Conservation (phyloP, 2,797 vertebrate species). For the Pipistrellus kuhlii region DNA sequence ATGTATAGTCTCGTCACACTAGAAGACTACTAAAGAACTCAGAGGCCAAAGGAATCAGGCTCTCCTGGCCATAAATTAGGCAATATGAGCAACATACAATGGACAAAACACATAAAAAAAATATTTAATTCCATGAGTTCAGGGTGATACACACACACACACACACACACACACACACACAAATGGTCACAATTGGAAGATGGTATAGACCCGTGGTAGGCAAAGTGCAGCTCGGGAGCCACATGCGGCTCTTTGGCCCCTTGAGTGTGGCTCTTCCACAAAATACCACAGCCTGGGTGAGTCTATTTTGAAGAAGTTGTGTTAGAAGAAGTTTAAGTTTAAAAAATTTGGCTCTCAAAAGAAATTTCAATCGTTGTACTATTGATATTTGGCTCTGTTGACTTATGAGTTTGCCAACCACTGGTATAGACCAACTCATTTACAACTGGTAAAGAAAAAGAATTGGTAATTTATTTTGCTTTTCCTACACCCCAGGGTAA, state of each 20-base stretch:
- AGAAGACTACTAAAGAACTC: neutral
- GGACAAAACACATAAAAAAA: neutral
- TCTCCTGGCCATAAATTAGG: neutral
- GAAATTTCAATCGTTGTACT: no score
- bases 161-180: neutral
- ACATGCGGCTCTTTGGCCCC: no score
- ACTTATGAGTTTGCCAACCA: no score
- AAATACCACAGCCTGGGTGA: no score
- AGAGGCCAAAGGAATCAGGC: neutral
- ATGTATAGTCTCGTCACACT: neutral
- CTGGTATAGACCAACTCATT: neutral
- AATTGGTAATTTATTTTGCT: neutral
- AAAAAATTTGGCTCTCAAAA: no score
- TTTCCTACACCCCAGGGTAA: neutral
- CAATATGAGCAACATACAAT: neutral
- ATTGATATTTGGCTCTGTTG: no score
- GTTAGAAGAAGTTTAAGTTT: no score
- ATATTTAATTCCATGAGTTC: neutral
- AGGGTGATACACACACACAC: neutral
- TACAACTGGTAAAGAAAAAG: neutral
- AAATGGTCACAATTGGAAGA: no score
- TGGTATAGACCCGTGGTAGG: no score
- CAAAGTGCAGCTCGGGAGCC: no score
- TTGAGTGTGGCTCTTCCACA: no score
- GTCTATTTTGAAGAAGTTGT: no score